Base-by-base conservation (phyloP, 2,113 vertebrate genomes). In the Pseudolaguvia tuberculata region DNA sequence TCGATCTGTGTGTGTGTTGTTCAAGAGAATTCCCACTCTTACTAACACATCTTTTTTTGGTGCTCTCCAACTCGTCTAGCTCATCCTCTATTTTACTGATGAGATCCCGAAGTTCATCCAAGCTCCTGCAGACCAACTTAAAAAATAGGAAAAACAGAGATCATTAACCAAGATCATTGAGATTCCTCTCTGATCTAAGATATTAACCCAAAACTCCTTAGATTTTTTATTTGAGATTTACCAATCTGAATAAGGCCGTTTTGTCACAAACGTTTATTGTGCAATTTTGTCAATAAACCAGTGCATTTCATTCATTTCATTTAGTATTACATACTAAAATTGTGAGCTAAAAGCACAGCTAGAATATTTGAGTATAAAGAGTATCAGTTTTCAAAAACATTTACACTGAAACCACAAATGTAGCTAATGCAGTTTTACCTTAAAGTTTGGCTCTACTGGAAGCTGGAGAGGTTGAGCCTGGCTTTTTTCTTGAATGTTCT, bases 31-130 rank as follows among this genome's bases (percentile, higher is more conserved):
- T 83, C 80, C 80, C 73, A 68, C 51, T 79, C 78, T 81, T 86
- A 92, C 93, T 87, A 92, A 97, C 96, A 92, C 94, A 91, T 94
- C 94, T 97, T 92, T 97, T 97, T 90, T 93, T 95, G 86, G 90
- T 90, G 90, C 93, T 95, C 83, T 98, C 94, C 86, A 99, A 88
- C 84, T 94, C 92, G 87, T 93, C 94, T 77, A 98, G 93, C 86
- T 99, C 95, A 86, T 93, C 95, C 83, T 98, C 94, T 79, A 92
- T 97, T 91, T 93, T 96, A 90, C 91, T 93, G 87, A 99, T 99
- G 84, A 99, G 92, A 80, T 91, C 92, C 86, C 95, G 93, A 90
- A 99, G 92, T 85, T 98, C 94, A 82, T 96, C 92, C 85, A 98
- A 92, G 92, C 93, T 98, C 85, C 91, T 94, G 90, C 96, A 99